These are phyloP conservation scores for Cephalopachus bancanus DNA, from an alignment of 2,797 vertebrate species.

Conservation along the genomic window DNA sequence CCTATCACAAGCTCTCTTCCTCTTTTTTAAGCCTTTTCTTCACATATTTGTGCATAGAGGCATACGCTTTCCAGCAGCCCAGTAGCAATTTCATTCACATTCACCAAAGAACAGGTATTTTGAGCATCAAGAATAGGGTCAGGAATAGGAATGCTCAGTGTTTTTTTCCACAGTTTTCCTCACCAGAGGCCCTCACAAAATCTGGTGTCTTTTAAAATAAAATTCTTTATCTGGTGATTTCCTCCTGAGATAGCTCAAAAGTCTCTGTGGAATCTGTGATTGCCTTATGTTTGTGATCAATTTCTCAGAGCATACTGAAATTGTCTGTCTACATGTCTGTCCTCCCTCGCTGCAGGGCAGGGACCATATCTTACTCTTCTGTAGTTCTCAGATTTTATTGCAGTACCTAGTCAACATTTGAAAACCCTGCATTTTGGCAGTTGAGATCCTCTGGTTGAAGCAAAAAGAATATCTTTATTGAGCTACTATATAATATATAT, in stretches of 20 bases:
- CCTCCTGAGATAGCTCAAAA: neutral
- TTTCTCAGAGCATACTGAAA: neutral
- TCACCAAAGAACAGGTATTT: neutral
- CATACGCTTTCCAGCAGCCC: neutral
- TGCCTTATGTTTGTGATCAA: neutral
- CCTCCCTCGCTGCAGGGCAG: neutral
- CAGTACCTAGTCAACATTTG: neutral
- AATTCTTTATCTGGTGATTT: neutral
- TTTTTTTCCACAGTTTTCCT: neutral
- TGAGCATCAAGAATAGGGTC: neutral
- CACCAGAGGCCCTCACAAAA: neutral
- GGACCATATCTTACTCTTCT: neutral
- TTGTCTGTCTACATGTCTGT: neutral
- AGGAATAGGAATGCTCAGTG: neutral
- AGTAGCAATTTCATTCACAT: neutral
- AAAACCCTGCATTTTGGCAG: neutral
- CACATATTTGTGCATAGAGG: neutral
- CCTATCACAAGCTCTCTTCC: neutral
- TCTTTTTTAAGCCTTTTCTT: neutral
- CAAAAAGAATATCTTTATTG: neutral
- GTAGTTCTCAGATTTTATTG: neutral
- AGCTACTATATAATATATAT: too few species aligned
- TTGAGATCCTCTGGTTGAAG: neutral
- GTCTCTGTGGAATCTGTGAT: neutral
- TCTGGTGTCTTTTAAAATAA: conserved; percentile 15